Conservation (phyloP, 2,888 invertebrate genomes). For the Diaphora mendica region DNA sequence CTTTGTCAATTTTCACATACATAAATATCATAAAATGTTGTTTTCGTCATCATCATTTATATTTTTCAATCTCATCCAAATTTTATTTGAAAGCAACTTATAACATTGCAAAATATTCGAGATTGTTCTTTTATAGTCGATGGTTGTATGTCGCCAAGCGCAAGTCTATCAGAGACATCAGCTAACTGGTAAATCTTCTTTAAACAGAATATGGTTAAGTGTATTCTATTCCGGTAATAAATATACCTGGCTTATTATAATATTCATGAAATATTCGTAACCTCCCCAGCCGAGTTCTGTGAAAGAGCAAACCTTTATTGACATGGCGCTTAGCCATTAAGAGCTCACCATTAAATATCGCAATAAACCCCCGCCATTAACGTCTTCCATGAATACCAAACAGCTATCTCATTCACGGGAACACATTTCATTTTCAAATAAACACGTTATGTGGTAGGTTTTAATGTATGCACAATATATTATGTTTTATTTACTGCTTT, state of each 20-base stretch:
- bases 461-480: slow-evolving; percentile 19
- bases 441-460: slow-evolving; percentile 13
- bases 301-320: slow-evolving; percentile 18
- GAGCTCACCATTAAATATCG: slow-evolving; percentile 23
- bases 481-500: slow-evolving; percentile 18
- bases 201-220: not conserved
- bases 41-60: no score
- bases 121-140: no score
- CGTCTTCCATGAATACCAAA: slow-evolving; percentile 27
- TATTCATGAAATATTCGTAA: not conserved
- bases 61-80: no score
- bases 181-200: not conserved
- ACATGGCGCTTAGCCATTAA: slow-evolving; percentile 16
- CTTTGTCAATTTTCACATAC: no score
- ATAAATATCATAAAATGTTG: no score
- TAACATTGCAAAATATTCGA: no score
- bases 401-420: slow-evolving; percentile 21
- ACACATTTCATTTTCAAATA: slow-evolving; percentile 23
- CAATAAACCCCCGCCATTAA: slow-evolving; percentile 20
- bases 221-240: not conserved
- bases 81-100: no score
- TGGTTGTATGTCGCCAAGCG: no score
- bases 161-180: no score
- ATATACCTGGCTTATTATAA: not conserved
- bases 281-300: not conserved